Percentiles rank a stretch among this genome's conserved stretches.
phyloP scores from a whole-genome alignment of 2,888 invertebrate species.

The Biston stratarius region DNA sequence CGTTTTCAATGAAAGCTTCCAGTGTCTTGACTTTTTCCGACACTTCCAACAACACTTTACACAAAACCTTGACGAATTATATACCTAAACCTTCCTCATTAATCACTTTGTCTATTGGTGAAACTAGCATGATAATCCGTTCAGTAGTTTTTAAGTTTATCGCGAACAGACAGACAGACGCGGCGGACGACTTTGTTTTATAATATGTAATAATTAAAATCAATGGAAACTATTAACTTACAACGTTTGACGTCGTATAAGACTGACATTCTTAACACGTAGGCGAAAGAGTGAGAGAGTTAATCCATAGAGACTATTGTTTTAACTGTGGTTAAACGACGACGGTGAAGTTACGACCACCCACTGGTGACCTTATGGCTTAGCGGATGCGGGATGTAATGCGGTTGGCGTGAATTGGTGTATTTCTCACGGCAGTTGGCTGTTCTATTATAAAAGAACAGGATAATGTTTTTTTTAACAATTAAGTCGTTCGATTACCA shows the following conservation, averaged over 20 bases:
- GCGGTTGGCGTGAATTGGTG: constrained; percentile 45
- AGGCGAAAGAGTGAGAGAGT: constrained; percentile 39
- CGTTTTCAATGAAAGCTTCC: too few relatives aligned
- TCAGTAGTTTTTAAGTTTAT: too few relatives aligned
- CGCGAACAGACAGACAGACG: too few relatives aligned
- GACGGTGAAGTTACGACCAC: constrained; percentile 58
- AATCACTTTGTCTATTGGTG: too few relatives aligned
- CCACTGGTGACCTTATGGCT: constrained; percentile 50
- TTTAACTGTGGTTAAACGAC: constrained; percentile 12
- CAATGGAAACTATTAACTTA: not conserved
- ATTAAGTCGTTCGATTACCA: too few relatives aligned
- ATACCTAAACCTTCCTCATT: too few relatives aligned
- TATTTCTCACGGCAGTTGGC: constrained; percentile 30
- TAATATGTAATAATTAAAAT: too few relatives aligned
- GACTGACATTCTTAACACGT: constrained; percentile 17
- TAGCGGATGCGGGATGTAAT: constrained; percentile 47
- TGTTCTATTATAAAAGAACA: not conserved
- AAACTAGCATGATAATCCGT: too few relatives aligned
- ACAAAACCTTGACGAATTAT: too few relatives aligned
- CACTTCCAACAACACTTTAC: too few relatives aligned
- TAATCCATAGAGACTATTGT: not conserved
- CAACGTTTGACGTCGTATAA: constrained; percentile 5
- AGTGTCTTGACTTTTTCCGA: too few relatives aligned
- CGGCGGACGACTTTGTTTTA: too few relatives aligned
- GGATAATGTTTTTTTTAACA: not conserved